Conservation (phyloP, 2,888 invertebrate species). For the Esperia sulphurella region DNA sequence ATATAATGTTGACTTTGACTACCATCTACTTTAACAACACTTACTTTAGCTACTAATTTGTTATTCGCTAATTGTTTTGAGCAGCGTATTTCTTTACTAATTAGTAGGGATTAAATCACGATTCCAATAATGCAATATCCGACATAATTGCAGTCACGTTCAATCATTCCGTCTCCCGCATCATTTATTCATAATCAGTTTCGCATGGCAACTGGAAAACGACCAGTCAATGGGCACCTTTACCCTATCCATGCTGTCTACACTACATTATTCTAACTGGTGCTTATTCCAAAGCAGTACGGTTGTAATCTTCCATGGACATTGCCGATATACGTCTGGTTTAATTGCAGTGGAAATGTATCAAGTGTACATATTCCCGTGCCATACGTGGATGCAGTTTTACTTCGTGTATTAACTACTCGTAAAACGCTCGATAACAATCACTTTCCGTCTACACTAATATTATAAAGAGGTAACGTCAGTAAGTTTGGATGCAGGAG, state of each 20-base stretch:
- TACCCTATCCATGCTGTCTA: constrained; percentile 9
- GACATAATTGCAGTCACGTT: constrained; percentile 14
- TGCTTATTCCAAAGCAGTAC: constrained; percentile 1
- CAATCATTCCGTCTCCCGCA: constrained; percentile 16
- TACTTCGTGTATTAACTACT: constrained; percentile 1
- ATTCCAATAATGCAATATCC: background rate
- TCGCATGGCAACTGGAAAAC: constrained; percentile 31
- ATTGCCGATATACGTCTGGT: background rate
- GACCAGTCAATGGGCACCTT: constrained; percentile 18
- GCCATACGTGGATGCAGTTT: constrained; percentile 7
- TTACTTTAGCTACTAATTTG: no score
- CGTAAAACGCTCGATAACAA: background rate
- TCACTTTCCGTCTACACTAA: background rate
- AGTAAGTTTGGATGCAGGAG: no score
- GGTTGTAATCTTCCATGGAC: constrained; percentile 6
- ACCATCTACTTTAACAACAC: background rate
- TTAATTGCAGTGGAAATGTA: constrained; percentile 40
- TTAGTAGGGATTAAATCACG: background rate
- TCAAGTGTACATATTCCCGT: constrained; percentile 54
- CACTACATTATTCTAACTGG: background rate
- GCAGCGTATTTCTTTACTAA: no score
- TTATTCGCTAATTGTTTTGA: no score
- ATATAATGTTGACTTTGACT: no score
- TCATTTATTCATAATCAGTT: constrained; percentile 38
- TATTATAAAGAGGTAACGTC: no score